Evolutionary conservation across 2,113 vertebrate genomes (phyloP).

Genomic region (Dasyornis broadbenti): DNA sequence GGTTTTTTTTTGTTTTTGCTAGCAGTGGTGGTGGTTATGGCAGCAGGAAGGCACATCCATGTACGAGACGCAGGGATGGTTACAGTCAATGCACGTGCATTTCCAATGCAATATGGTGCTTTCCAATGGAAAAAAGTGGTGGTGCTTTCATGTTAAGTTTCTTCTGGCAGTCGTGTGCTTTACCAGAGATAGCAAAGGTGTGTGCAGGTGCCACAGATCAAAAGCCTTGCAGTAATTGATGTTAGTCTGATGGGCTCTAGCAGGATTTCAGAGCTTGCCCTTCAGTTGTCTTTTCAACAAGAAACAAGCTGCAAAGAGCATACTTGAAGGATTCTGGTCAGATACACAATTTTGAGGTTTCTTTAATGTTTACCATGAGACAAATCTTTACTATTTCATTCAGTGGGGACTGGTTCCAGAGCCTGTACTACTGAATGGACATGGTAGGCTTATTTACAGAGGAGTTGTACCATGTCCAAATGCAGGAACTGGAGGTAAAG

Average conservation of each 20-base stretch:
- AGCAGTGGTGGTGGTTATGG: background rate
- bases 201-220: background rate
- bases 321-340: background rate
- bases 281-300: background rate
- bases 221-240: background rate
- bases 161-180: background rate
- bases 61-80: background rate
- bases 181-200: background rate
- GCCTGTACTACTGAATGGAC: background rate
- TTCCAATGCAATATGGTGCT: background rate
- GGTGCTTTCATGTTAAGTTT: background rate
- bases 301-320: background rate
- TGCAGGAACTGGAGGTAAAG: background rate
- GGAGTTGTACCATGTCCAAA: background rate
- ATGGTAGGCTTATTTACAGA: background rate
- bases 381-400: background rate
- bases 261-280: background rate
- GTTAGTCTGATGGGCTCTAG: background rate
- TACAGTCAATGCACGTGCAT: rapidly evolving
- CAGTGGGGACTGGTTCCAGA: background rate
- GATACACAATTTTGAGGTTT: rapidly evolving
- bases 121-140: background rate
- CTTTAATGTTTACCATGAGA: background rate
- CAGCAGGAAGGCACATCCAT: background rate
- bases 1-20: background rate